Conservation (phyloP, 2,888 invertebrate genomes). For the Napeogenes sylphis region DNA sequence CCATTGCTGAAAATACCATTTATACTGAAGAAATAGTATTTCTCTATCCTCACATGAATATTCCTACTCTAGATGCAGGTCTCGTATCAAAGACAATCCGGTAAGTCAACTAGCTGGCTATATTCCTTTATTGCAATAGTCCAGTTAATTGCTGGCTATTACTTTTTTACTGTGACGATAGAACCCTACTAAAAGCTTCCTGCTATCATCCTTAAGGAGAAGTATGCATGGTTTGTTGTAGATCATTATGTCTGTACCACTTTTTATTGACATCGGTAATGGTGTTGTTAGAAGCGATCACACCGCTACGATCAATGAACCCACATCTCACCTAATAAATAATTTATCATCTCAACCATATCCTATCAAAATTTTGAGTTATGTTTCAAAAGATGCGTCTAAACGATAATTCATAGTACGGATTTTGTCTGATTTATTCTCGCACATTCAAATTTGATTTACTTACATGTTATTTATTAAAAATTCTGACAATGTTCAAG, state of each 20-base stretch:
- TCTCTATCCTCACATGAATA: conserved; percentile 1
- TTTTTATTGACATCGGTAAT: conserved; percentile 51
- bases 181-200: conserved; percentile 58
- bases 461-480: no score
- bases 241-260: conserved; percentile 52
- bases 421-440: no score
- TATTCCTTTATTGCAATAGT: conserved; percentile 39
- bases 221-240: conserved; percentile 49
- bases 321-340: conserved; percentile 15
- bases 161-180: conserved; percentile 50
- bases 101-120: conserved; percentile 15
- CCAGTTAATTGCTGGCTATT: conserved; percentile 52
- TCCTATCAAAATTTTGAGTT: no score
- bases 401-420: no score
- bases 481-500: no score
- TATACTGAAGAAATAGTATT: neutral
- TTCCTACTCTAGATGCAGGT: conserved; percentile 23
- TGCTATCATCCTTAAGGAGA: conserved; percentile 62
- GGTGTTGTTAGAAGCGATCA: conserved; percentile 41
- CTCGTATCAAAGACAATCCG: conserved; percentile 28
- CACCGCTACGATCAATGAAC: conserved; percentile 43
- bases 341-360: no score
- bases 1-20: neutral
- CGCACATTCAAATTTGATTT: no score
- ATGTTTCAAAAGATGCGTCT: no score